These are phyloP conservation scores for Pterostichus madidus DNA, from an alignment of 2,888 invertebrate genomes.

Conservation along the genomic window DNA sequence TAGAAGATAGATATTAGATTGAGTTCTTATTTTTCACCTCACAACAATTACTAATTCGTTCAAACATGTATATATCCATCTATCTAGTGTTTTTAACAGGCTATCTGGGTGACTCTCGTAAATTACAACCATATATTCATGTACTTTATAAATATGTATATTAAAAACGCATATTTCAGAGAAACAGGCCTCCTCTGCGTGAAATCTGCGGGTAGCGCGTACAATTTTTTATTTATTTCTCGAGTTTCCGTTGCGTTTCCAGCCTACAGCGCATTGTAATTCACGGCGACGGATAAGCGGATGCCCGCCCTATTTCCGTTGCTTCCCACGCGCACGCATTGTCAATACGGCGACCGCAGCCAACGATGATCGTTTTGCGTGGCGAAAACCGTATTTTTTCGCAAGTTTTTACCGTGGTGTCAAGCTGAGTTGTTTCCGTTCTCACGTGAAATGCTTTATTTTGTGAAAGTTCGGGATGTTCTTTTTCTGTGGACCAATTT, in stretches of 20 bases:
- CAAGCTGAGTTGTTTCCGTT: conserved; percentile 25
- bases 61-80: too few species aligned
- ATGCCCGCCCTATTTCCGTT: conserved; percentile 36
- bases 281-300: conserved; percentile 35
- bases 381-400: conserved; percentile 28
- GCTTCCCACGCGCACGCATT: conserved; percentile 47
- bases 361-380: conserved; percentile 4
- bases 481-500: too few species aligned
- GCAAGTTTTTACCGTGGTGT: conserved; percentile 10
- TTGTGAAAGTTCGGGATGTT: too few species aligned
- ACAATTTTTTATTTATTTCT: conserved; percentile 48
- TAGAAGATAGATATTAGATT: too few species aligned
- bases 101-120: too few species aligned
- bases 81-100: too few species aligned
- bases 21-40: too few species aligned
- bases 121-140: too few species aligned
- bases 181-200: background rate
- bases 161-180: background rate
- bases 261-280: conserved; percentile 23
- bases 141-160: background rate
- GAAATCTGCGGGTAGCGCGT: conserved; percentile 15
- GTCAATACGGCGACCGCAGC: conserved; percentile 29
- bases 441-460: conserved; percentile 2
- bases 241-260: conserved; percentile 4
- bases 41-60: too few species aligned